Evolutionary conservation across 2,113 vertebrate genomes (phyloP).

Genomic region (Marcusenius ussheri): DNA sequence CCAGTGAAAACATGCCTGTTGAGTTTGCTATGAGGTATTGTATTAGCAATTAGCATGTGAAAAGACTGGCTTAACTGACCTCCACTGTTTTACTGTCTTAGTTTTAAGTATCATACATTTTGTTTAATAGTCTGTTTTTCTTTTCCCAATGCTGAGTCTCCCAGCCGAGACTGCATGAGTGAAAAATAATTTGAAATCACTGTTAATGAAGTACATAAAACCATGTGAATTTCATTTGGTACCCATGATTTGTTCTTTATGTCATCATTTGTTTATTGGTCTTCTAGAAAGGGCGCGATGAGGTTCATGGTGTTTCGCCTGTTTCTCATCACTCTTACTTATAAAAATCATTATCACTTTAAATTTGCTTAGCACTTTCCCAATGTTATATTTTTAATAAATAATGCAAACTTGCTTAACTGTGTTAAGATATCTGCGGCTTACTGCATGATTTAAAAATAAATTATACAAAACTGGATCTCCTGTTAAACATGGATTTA

Average conservation of each 20-base stretch:
- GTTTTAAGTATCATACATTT: not conserved
- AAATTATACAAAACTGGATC: slow-evolving; percentile 26
- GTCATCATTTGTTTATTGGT: not conserved
- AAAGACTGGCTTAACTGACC: slow-evolving; percentile 8
- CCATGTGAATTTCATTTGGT: slow-evolving; percentile 11
- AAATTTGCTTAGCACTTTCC: slow-evolving; percentile 54
- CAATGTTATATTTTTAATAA: slow-evolving; percentile 49
- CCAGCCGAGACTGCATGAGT: not conserved
- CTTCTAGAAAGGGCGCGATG: not conserved
- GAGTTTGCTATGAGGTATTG: not conserved
- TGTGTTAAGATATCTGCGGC: slow-evolving; percentile 48
- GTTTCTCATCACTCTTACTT: not conserved
- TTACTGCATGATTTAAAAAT: slow-evolving; percentile 39
- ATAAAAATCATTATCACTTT: slow-evolving; percentile 36
- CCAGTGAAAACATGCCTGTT: not conserved
- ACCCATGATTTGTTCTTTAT: not conserved
- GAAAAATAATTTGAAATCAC: not conserved
- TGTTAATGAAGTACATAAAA: not conserved
- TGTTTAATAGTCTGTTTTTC: not conserved
- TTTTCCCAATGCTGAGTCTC: not conserved
- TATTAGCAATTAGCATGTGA: not conserved
- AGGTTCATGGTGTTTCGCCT: not conserved
- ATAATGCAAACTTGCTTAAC: slow-evolving; percentile 48
- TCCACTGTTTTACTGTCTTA: not conserved
- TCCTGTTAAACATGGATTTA: not conserved